Evolutionary conservation across 1,140 invertebrate genomes (phyloP).

Genomic region (Aricia agestis): DNA sequence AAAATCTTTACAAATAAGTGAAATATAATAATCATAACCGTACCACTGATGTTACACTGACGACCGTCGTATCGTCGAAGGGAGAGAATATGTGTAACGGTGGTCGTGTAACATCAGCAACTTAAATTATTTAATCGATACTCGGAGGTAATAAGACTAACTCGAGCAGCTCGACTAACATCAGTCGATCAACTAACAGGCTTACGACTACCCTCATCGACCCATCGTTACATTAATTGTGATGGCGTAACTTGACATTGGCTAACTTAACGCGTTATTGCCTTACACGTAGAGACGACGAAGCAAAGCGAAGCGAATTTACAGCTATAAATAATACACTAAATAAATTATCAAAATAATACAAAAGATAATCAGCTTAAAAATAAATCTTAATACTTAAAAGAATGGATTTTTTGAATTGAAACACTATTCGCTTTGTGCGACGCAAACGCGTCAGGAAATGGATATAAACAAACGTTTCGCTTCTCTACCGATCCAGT

Average conservation of each 20-base stretch:
- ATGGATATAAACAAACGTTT: conserved; percentile 12
- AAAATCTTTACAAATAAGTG: conserved; percentile 74
- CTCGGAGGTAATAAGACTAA: conserved; percentile 74
- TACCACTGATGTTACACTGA: conserved; percentile 52
- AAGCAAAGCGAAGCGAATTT: conserved; percentile 61
- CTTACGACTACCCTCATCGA: conserved; percentile 42
- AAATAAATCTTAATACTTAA: conserved; percentile 23
- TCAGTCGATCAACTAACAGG: conserved; percentile 57
- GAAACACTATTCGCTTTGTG: conserved; percentile 3
- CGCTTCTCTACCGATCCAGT: conserved; percentile 7
- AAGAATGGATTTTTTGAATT: neutral
- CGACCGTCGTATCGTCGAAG: conserved; percentile 30
- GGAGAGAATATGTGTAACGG: conserved; percentile 24
- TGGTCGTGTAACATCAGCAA: conserved; percentile 51
- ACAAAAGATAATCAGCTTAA: conserved; percentile 38
- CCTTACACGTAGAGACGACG: conserved; percentile 46
- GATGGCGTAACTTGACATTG: conserved; percentile 69
- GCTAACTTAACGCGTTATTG: conserved; percentile 68
- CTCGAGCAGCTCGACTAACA: conserved; percentile 62
- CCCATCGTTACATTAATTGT: conserved; percentile 51
- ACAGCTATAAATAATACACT: conserved; percentile 64
- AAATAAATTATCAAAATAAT: conserved; percentile 69
- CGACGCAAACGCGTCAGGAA: conserved; percentile 8
- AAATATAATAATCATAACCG: conserved; percentile 68
- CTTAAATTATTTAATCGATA: conserved; percentile 73